Conservation (phyloP, 2,888 invertebrate species). For the Suillia variegata region DNA sequence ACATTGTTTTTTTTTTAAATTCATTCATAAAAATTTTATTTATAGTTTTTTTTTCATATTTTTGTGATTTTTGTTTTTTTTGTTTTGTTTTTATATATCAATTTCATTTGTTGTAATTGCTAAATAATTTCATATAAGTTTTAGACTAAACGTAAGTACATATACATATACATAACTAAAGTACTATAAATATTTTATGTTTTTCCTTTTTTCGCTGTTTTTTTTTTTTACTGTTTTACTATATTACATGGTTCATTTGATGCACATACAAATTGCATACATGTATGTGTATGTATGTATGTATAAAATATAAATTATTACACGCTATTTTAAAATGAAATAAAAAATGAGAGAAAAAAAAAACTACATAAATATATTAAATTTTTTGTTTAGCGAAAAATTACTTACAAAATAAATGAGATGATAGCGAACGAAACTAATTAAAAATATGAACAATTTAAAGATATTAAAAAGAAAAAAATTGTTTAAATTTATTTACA, state of each 20-base stretch:
- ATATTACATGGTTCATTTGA: neutral
- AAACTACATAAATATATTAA: neutral
- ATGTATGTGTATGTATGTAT: neutral
- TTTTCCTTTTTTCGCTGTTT: too few species aligned
- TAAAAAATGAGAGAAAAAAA: conserved; percentile 8
- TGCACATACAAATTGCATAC: neutral
- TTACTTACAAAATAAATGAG: neutral
- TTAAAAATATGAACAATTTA: too few species aligned
- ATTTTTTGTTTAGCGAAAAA: neutral
- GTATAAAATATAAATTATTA: conserved; percentile 6
- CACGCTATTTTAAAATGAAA: neutral
- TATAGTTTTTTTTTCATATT: conserved; percentile 44
- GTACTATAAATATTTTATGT: too few species aligned
- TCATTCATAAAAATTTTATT: conserved; percentile 57
- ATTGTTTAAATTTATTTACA: too few species aligned
- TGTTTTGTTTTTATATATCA: conserved; percentile 35
- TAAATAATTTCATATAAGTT: conserved; percentile 55
- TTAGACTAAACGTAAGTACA: conserved; percentile 53
- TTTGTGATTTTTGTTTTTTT: conserved; percentile 42
- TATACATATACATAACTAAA: conserved; percentile 18
- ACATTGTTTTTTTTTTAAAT: conserved; percentile 39
- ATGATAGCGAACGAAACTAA: neutral
- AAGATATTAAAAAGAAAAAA: too few species aligned
- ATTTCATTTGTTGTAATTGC: conserved; percentile 45
- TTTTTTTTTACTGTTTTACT: too few species aligned